phyloP scores from a whole-genome alignment of 23 tunicate species.

The Styela plicata region DNA sequence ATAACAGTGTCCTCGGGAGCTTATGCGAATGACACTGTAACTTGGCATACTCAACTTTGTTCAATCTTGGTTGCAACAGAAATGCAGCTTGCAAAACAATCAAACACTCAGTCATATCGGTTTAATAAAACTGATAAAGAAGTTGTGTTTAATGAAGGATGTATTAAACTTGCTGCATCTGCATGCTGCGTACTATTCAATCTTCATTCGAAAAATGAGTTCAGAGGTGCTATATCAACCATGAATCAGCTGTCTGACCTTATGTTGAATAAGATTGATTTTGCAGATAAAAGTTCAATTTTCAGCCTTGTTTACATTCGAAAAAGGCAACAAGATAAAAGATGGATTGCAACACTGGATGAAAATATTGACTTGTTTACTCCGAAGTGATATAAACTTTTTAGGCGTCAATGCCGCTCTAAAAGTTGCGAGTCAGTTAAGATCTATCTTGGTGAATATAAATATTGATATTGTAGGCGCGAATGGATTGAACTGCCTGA shows the following conservation, averaged over 20 bases:
- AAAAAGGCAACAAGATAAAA: not conserved
- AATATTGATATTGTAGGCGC: not conserved
- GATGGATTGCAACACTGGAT: not conserved
- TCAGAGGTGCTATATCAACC: not conserved
- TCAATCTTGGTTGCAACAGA: not conserved
- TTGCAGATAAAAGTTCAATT: constrained; percentile 7
- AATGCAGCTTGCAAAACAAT: not conserved
- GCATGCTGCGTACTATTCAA: constrained; percentile 8
- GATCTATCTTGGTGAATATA: not conserved
- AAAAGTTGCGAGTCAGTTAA: not conserved
- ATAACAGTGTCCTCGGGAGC: not conserved
- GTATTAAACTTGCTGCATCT: not conserved
- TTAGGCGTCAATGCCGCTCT: not conserved
- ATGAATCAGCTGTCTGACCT: not conserved
- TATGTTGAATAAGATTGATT: not conserved
- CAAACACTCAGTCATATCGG: not conserved
- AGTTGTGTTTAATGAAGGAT: not conserved
- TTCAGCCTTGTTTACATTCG: not conserved
- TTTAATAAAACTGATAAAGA: not conserved
- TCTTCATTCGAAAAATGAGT: not conserved
- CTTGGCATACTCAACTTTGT: not conserved
- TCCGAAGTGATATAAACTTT: not conserved
- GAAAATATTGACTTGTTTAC: not conserved
- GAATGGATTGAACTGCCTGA: not conserved
- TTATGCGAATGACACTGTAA: not conserved